Conservation (phyloP, 92 coral and sea anemone species). For the Chrysogorgia sp. region DNA sequence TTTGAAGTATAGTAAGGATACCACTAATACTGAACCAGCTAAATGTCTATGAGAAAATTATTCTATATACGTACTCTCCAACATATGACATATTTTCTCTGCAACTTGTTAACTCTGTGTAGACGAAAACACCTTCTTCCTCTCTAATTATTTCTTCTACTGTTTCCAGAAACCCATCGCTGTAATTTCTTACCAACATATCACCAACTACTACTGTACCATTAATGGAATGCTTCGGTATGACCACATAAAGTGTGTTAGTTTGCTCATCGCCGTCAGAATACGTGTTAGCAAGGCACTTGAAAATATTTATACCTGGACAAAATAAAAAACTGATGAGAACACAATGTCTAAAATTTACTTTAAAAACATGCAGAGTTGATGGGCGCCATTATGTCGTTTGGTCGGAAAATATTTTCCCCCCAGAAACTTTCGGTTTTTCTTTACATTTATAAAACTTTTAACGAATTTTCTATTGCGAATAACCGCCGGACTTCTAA, state of each 20-base stretch:
- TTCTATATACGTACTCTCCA: too few relatives aligned
- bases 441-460: too few relatives aligned
- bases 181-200: not conserved
- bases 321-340: not conserved
- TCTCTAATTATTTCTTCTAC: not conserved
- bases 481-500: too few relatives aligned
- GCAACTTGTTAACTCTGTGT: not conserved
- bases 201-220: not conserved
- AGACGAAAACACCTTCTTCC: not conserved
- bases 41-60: too few relatives aligned
- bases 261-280: not conserved
- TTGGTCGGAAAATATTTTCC: too few relatives aligned
- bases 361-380: too few relatives aligned
- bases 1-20: too few relatives aligned
- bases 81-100: not conserved
- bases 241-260: not conserved
- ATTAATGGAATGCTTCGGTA: not conserved
- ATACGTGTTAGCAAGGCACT: not conserved
- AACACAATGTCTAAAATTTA: not conserved
- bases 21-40: too few relatives aligned
- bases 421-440: too few relatives aligned
- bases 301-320: not conserved
- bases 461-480: too few relatives aligned
- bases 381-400: too few relatives aligned
- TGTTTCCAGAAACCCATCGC: not conserved